phyloP scores from a whole-genome alignment of 2,113 vertebrate species.

The Scatophagus argus region DNA sequence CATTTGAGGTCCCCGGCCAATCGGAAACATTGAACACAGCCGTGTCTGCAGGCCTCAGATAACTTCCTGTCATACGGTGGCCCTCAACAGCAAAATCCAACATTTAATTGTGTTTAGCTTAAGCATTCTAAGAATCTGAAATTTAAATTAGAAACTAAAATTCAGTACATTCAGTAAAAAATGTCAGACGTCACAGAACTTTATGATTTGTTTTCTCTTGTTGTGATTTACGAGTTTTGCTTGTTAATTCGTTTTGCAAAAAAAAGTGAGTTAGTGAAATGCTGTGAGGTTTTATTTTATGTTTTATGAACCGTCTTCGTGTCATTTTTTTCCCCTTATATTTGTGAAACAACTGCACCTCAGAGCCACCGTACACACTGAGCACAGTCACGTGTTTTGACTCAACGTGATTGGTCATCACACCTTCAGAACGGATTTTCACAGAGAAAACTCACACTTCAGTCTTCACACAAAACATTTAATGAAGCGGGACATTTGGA shows the following conservation, averaged over 20 bases:
- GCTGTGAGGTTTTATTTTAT: neutral
- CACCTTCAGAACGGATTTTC: conserved; percentile 14
- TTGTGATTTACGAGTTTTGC: neutral
- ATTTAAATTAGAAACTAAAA: neutral
- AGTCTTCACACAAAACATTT: conserved; percentile 36
- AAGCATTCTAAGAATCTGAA: neutral
- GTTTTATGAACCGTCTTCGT: neutral
- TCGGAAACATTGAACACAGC: neutral
- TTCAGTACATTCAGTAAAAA: conserved; percentile 16
- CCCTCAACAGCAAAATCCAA: conserved; percentile 3
- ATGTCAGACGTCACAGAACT: neutral
- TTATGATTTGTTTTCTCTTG: neutral
- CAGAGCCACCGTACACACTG: neutral
- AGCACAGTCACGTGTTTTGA: neutral
- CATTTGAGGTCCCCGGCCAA: neutral
- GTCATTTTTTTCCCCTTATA: neutral
- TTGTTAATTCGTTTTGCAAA: neutral
- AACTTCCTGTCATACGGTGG: neutral
- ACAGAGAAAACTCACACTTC: conserved; percentile 33
- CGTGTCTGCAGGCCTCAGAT: too few relatives aligned
- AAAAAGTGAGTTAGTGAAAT: conserved; percentile 2
- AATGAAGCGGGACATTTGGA: conserved; percentile 26
- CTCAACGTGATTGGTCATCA: neutral
- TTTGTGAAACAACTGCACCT: conserved; percentile 1
- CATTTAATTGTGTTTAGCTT: neutral